phyloP scores from a whole-genome alignment of 1,140 invertebrate species.

The Lepidotrigona ventralis region DNA sequence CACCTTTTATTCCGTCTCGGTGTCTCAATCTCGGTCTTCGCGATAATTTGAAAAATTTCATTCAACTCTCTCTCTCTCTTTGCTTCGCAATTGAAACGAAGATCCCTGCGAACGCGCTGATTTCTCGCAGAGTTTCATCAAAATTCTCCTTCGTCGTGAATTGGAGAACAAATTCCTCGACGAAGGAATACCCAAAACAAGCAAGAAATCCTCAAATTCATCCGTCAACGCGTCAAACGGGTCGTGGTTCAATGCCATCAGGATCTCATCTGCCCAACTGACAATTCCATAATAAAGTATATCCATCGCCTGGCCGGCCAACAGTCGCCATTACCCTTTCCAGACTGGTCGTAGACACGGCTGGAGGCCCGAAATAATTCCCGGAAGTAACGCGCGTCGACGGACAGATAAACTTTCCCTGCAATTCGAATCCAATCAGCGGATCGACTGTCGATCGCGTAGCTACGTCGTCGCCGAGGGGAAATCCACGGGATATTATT shows the following conservation, averaged over 20 bases:
- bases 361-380: conserved; percentile 38
- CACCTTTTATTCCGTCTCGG: too few species aligned
- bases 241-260: neutral
- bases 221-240: neutral
- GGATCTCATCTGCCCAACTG: conserved; percentile 24
- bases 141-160: neutral
- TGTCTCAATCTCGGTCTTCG: too few species aligned
- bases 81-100: too few species aligned
- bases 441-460: conserved; percentile 54
- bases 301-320: neutral
- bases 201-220: neutral
- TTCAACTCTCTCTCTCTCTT: too few species aligned
- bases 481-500: conserved; percentile 70
- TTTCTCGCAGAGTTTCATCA: neutral
- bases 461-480: conserved; percentile 24
- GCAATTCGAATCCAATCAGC: conserved; percentile 75
- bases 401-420: conserved; percentile 57
- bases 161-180: too few species aligned
- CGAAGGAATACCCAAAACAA: too few species aligned
- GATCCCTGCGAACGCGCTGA: rapidly evolving
- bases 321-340: conserved; percentile 31
- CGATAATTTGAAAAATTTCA: too few species aligned
- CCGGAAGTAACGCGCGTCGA: conserved; percentile 51
- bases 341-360: neutral
- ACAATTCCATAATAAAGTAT: conserved; percentile 37